Conservation (phyloP, 1,140 invertebrate genomes). For the Calliopsis andreniformis region DNA sequence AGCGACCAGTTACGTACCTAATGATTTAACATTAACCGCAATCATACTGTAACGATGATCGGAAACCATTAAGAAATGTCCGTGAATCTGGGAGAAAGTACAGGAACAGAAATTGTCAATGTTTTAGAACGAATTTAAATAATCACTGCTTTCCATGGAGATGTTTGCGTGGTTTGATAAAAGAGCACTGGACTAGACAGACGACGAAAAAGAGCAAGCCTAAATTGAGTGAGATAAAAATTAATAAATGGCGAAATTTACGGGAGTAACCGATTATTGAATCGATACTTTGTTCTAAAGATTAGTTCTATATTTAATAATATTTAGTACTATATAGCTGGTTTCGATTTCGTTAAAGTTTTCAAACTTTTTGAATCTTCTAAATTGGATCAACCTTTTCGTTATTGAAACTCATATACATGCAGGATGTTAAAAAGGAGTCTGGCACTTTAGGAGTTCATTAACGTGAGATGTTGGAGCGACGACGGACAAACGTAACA, state of each 20-base stretch:
- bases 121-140: constrained; percentile 4
- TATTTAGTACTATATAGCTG: too few relatives aligned
- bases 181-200: neutral
- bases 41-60: neutral
- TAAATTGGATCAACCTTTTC: too few relatives aligned
- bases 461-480: too few relatives aligned
- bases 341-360: too few relatives aligned
- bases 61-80: neutral
- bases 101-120: neutral
- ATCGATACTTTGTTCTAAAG: too few relatives aligned
- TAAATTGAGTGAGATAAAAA: constrained; percentile 26
- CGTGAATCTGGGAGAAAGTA: constrained; percentile 39
- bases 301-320: too few relatives aligned
- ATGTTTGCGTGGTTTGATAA: constrained; percentile 17
- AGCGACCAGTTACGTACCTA: neutral
- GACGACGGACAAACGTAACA: too few relatives aligned
- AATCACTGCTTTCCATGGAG: neutral
- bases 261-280: neutral
- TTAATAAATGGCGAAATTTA: neutral
- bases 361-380: too few relatives aligned
- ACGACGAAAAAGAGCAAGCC: neutral
- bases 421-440: too few relatives aligned
- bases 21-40: neutral
- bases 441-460: too few relatives aligned
- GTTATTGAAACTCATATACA: too few relatives aligned